Base-by-base conservation (phyloP, 1,140 invertebrate genomes). In the Sinella curviseta region DNA sequence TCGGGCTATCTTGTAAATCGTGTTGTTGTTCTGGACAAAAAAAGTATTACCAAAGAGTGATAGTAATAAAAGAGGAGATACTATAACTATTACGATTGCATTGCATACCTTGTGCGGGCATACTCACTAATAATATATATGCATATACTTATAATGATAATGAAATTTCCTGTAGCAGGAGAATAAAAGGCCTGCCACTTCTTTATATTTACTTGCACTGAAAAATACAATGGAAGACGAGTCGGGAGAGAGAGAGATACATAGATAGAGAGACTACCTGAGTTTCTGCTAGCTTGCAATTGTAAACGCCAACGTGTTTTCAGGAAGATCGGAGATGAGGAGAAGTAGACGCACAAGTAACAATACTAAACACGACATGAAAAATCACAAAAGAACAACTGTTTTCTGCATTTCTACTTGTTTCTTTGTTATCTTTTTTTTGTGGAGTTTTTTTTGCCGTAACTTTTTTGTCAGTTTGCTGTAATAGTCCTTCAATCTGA, bases 361-460 rank as follows among this genome's bases (percentile, higher is more conserved):
- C 55, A 60, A 60, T 60, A 60, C n/a, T n/a, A n/a, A 60, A 24
- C 8, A 60, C 55, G n/a, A 60, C 55, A 8, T 60, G 55, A 60
- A 60, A 24, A 60, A 60, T 60, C 55, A 60, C 55, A 60, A 60
- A 60, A 60, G 55, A 60, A 60, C n/a, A 60, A 60, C 14, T 26
- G 3, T 60, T 60, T 26, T 60, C 24, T 60, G n/a, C n/a, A 4
- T 26, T 3, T 60, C 55, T 12, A 12, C 14, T 60, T 26, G 14
- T 26, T n/a, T n/a, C n/a, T 60, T 60, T n/a, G n/a, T n/a, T n/a
- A n/a, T n/a, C n/a, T n/a, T n/a, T n/a, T n/a, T 20, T 48, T 48
- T 48, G 39, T 48, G 39, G n/a, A n/a, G n/a, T n/a, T n/a, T n/a
- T 48, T 48, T 48, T 48, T 48, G 8, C 39, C 39, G 8, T 48